Conservation (phyloP, 1,140 invertebrate species). For the Sipha flava region DNA sequence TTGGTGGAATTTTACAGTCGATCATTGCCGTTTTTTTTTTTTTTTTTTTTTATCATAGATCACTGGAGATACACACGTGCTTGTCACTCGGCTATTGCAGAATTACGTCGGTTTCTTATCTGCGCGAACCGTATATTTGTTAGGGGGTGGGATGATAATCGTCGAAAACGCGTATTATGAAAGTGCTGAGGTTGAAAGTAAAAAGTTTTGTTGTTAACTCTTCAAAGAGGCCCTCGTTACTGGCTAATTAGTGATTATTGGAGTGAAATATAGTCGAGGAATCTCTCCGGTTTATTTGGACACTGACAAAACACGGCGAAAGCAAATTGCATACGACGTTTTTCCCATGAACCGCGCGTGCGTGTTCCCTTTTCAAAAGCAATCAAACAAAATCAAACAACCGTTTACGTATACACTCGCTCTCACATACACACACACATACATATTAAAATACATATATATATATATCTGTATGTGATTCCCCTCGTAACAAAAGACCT, state of each 20-base stretch:
- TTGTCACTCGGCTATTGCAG: neutral
- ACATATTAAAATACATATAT: neutral
- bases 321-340: constrained; percentile 24
- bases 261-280: neutral
- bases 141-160: neutral
- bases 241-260: constrained; percentile 32
- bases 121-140: no score
- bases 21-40: no score
- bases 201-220: constrained; percentile 31
- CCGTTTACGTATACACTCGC: neutral
- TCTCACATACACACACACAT: neutral
- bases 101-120: neutral
- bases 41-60: no score
- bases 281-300: constrained; percentile 21
- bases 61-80: no score
- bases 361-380: constrained; percentile 7
- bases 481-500: neutral
- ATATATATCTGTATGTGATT: neutral
- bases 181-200: neutral
- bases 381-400: constrained; percentile 32
- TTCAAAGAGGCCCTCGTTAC: constrained; percentile 26
- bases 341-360: constrained; percentile 9
- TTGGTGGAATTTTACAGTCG: no score
- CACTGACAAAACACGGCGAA: neutral
- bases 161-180: neutral